Percentiles rank a stretch among this genome's conserved stretches.
These are phyloP conservation scores for Drosophila pruinosa DNA, from an alignment of 1,140 invertebrate genomes.

Conservation along the genomic window DNA sequence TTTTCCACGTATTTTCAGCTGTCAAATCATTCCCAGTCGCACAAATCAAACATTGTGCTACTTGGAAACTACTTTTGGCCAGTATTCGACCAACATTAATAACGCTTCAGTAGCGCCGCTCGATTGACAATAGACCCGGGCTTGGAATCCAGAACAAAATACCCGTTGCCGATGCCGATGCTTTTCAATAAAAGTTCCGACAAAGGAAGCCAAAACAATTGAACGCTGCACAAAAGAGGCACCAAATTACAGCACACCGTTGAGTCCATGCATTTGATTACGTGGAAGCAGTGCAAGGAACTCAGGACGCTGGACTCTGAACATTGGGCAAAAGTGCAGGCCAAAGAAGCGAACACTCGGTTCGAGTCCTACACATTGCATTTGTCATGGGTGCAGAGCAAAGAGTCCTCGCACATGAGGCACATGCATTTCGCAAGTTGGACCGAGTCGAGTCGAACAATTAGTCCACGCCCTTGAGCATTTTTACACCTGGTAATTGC, in stretches of 20 bases:
- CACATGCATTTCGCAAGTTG: constrained; percentile 46
- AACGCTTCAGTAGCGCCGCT: constrained; percentile 60
- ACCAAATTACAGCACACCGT: constrained; percentile 65
- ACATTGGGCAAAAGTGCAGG: neutral
- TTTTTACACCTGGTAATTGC: constrained; percentile 79
- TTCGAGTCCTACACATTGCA: constrained; percentile 31
- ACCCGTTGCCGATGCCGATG: constrained; percentile 19
- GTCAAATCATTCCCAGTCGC: constrained; percentile 29
- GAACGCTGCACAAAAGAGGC: constrained; percentile 54
- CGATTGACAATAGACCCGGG: constrained; percentile 35
- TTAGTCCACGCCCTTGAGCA: constrained; percentile 70
- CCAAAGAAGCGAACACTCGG: neutral
- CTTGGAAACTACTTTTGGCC: constrained; percentile 22
- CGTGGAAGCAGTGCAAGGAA: constrained; percentile 21
- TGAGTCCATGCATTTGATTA: constrained; percentile 44
- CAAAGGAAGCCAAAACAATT: constrained; percentile 66
- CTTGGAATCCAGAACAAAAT: neutral
- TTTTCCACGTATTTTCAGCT: constrained; percentile 33
- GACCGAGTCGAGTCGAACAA: constrained; percentile 55
- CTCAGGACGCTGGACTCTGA: neutral
- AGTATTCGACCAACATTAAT: constrained; percentile 58
- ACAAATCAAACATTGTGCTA: constrained; percentile 34
- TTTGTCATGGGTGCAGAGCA: constrained; percentile 48
- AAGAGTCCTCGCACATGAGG: constrained; percentile 9
- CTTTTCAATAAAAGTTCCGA: constrained; percentile 76